A percentile compares a stretch with the other conserved stretches of the same genome.
These are phyloP conservation scores for Tetragonisca angustula DNA, from an alignment of 2,888 invertebrate genomes.

Conservation along the genomic window DNA sequence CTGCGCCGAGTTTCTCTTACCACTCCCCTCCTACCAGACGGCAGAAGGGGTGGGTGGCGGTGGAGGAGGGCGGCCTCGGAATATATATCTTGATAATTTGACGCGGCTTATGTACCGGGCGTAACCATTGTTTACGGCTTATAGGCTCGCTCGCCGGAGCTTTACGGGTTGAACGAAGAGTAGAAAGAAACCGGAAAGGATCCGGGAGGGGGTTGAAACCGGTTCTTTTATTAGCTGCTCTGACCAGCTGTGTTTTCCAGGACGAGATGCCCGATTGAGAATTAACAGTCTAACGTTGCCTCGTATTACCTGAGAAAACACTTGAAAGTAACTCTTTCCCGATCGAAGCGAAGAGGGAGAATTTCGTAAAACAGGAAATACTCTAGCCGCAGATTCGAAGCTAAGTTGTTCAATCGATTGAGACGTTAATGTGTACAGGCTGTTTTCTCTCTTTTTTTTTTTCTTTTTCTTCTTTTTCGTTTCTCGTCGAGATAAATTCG, in stretches of 20 bases:
- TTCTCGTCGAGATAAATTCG: not conserved
- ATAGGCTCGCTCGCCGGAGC: conserved; percentile 66
- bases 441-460: no score
- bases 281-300: no score
- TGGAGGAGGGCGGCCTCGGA: conserved; percentile 39
- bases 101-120: conserved; percentile 74
- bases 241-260: not conserved
- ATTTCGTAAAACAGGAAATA: not conserved
- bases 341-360: no score
- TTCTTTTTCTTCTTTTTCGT: not conserved
- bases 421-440: not conserved
- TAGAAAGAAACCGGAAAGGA: not conserved
- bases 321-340: no score
- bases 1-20: conserved; percentile 53
- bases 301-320: no score
- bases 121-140: conserved; percentile 80
- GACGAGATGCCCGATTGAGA: no score
- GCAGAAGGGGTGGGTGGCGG: not conserved
- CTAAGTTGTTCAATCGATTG: not conserved
- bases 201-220: not conserved
- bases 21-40: not conserved
- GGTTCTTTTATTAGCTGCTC: not conserved
- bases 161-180: conserved; percentile 19
- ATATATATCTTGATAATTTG: conserved; percentile 80
- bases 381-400: not conserved